Base-by-base conservation (phyloP, 2,888 invertebrate genomes). In the Meloe dianella region DNA sequence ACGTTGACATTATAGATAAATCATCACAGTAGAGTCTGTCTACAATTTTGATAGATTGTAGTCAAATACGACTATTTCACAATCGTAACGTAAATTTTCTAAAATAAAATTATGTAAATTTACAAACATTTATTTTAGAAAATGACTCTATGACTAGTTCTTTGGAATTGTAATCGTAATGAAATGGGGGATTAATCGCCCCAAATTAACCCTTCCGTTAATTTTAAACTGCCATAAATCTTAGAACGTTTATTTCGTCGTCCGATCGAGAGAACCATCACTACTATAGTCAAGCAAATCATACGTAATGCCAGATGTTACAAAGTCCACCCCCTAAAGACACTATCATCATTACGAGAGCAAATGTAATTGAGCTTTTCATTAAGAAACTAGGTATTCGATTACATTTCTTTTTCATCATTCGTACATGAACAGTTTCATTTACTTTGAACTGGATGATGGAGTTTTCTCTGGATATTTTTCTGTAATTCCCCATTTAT, bases 201-300 rank as follows among this genome's bases (percentile, higher is more conserved):
- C 79, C 75, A 81, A 83, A 83, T 83, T 82, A 83, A 83, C 82
- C 83, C 83, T 82, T 82, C 77, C 80, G 79, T 81, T 81, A 82
- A 82, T 81, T 82, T 81, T 82, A 81, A 81, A 77, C 77, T 78
- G 81, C 81, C 77, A 83, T 83, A 83, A 83, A 83, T 83, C 82
- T 82, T 78, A 71, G 79, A 77, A 81, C 80, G 14, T 82, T 82
- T 82, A 82, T 82, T 82, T 82, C 81, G 74, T 78, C 77, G 76
- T 78, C 77, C 78, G 78, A 81, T 81, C 78, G 77, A 78, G 73
- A 76, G 74, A 66, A 68, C 57, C 61, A 65, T 65, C 60, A 61
- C 56, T n/a, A n/a, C n/a, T 60, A 67, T 65, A 59, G 58, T 67
- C 61, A 62, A 71, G 76, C 75, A 78, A n/a, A 79, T 80, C 80